Evolutionary conservation across 2,113 vertebrate species (phyloP).

Genomic region (Lamprologus tigripictilis): DNA sequence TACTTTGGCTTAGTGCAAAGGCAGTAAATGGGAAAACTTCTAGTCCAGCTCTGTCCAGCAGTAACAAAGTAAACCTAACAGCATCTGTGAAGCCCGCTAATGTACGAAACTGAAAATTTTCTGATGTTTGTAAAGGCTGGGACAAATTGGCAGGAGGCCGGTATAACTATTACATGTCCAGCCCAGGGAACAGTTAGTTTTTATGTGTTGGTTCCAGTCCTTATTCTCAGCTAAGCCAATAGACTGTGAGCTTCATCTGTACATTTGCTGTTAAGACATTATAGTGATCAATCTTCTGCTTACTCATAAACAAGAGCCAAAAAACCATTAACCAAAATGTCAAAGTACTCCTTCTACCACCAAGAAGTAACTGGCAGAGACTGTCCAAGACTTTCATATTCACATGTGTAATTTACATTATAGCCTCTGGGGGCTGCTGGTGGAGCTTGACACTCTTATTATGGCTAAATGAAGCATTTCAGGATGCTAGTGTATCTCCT

Average conservation of each 20-base stretch:
- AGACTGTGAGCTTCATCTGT: neutral
- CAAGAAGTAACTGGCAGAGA: neutral
- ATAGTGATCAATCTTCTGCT: neutral
- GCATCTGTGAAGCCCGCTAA: neutral
- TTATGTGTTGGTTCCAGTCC: neutral
- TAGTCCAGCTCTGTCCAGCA: neutral
- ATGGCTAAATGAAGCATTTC: conserved; percentile 2
- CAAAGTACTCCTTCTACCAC: neutral
- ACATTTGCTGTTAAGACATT: neutral
- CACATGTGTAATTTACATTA: neutral
- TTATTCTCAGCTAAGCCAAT: neutral
- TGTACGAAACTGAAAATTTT: neutral
- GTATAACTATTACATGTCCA: neutral
- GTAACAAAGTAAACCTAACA: neutral
- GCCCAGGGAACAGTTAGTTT: neutral
- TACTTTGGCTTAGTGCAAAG: neutral
- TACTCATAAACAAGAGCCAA: neutral
- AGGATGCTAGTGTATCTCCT: conserved; percentile 5
- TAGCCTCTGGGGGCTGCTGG: conserved; percentile 1
- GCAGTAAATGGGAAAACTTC: neutral
- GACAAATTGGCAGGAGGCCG: neutral
- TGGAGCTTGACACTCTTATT: neutral
- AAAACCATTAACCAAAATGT: neutral
- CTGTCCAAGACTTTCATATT: neutral
- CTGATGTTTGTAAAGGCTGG: neutral